Base-by-base conservation (phyloP, 2,113 vertebrate genomes). In the Phalacrocorax brasilianus region DNA sequence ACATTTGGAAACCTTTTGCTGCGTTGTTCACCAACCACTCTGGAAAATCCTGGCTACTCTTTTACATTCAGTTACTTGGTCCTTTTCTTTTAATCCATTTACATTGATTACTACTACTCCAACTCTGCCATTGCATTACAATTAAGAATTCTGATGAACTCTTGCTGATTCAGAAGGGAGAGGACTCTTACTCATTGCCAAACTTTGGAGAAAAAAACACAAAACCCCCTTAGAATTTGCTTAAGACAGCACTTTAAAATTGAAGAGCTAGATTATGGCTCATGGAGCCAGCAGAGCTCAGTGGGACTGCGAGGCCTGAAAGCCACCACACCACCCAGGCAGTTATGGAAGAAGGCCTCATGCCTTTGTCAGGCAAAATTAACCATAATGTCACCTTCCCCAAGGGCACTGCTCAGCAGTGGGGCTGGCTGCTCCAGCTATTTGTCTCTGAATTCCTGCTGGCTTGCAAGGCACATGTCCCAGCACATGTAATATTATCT, bases 81-180 rank as follows among this genome's bases (percentile, higher is more conserved):
- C 33, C 52, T 93, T 74, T 91, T 91, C 90, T 96, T 96, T 91
- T 88, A 96, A 97, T 95, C 95, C 85, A 93, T 95, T 96, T 91
- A 53, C 96, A 97, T 95, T 70, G 98, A 98, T 98, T 97, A 96
- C 91, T 96, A 62, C 96, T 89, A 89, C 83, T 94, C 95, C 96
- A 97, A 77, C 84, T 79, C 81, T 73, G 82, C 52, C 88, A 88
- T 95, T 94, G 95, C 96, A 88, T 82, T 95, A 80, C 87, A 96
- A 95, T 90, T 90, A 97, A 88, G 91, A 75, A 94, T 95, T 96
- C 88, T 93, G 94, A 95, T 84, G 91, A 97, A 96, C 85, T 90
- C 82, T 86, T 96, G 95, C 93, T 95, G 93, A 97, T 97, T 96
- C 93, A 95, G 85, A 95, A 97, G 73, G 88, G 89, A 94, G 71